Evolutionary conservation across 2,888 invertebrate species (phyloP).

Genomic region (Lochmaea capreae): DNA sequence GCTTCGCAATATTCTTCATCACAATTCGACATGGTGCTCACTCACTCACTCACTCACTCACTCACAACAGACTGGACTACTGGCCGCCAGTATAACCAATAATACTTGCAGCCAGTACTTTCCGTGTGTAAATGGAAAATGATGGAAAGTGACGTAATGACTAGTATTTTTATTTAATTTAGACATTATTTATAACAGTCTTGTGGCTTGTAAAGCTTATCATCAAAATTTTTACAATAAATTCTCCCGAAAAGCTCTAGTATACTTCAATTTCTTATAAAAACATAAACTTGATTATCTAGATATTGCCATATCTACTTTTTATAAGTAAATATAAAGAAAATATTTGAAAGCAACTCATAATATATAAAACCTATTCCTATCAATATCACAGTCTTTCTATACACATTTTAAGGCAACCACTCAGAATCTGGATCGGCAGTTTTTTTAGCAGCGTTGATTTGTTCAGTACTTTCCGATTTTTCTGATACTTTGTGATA

Average conservation of each 20-base stretch:
- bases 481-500: constrained; percentile 71
- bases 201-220: neutral
- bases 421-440: constrained; percentile 69
- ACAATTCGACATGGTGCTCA: too few species aligned
- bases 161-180: neutral
- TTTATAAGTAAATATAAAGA: constrained; percentile 1
- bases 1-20: too few species aligned
- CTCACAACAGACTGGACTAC: too few species aligned
- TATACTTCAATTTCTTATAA: neutral
- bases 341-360: neutral
- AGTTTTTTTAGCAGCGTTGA: constrained; percentile 52
- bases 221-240: neutral
- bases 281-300: too few species aligned
- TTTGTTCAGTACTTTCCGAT: constrained; percentile 58
- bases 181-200: neutral
- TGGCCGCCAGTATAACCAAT: too few species aligned
- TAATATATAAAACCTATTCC: too few species aligned
- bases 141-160: too few species aligned
- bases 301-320: neutral
- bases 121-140: too few species aligned
- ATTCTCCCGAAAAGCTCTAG: neutral
- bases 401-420: constrained; percentile 65
- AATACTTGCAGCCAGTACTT: too few species aligned
- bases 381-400: neutral
- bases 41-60: too few species aligned